Evolutionary conservation across 2,113 vertebrate species (phyloP).

Genomic region (Dasyurus viverrinus): DNA sequence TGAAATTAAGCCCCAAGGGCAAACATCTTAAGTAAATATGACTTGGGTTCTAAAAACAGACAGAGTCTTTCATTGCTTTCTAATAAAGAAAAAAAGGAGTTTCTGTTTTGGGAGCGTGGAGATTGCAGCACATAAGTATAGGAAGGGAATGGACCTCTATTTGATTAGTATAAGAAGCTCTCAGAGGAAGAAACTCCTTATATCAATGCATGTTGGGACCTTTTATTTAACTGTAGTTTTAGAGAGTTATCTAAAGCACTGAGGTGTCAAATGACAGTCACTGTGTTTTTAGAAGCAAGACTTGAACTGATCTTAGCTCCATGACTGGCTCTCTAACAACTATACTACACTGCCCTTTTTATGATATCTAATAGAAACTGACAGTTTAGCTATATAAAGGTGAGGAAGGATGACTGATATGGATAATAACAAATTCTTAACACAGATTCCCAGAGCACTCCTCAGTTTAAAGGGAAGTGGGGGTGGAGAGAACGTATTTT

Average conservation of each 20-base stretch:
- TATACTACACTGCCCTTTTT: neutral
- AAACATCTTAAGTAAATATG: conserved; percentile 5
- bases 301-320: neutral
- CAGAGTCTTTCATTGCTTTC: neutral
- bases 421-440: conserved; percentile 4
- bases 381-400: neutral
- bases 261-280: neutral
- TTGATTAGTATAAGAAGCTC: neutral
- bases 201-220: neutral
- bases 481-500: neutral
- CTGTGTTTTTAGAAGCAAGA: neutral
- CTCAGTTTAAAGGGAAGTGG: conserved; percentile 17
- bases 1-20: conserved; percentile 10
- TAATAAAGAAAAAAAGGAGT: neutral
- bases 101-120: neutral
- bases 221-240: neutral
- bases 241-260: neutral
- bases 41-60: neutral
- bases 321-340: neutral
- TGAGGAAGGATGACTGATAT: neutral
- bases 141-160: neutral
- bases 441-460: neutral
- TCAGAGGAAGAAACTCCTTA: neutral
- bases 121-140: neutral
- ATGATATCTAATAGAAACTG: neutral